Percentiles rank a stretch among this genome's conserved stretches.
phyloP scores from a whole-genome alignment of 1,140 invertebrate species.

The Marisa cornuarietis region DNA sequence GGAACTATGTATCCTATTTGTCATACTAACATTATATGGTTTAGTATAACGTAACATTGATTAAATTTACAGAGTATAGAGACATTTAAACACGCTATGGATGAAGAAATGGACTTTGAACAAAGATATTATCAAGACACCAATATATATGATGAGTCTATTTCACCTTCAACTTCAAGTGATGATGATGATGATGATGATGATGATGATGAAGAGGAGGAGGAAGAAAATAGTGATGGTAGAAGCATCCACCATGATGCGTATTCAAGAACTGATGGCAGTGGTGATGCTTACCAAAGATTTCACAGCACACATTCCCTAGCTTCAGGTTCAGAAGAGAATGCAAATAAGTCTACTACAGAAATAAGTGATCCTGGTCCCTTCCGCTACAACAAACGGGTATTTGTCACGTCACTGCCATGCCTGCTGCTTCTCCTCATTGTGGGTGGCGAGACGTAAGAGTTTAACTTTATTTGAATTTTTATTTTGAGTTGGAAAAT shows the following conservation, averaged over 20 bases:
- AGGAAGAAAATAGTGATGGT: not conserved
- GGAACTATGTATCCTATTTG: no score
- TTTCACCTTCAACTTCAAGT: no score
- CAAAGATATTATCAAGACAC: no score
- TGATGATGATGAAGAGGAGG: not conserved
- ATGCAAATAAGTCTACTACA: constrained; percentile 20
- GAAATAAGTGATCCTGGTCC: constrained; percentile 45
- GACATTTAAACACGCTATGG: no score
- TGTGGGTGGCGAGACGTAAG: constrained; percentile 53
- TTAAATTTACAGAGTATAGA: no score
- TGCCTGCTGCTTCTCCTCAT: constrained; percentile 44
- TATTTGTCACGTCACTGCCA: constrained; percentile 43
- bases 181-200: not conserved
- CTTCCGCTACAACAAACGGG: constrained; percentile 49
- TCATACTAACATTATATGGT: no score
- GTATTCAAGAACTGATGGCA: not conserved
- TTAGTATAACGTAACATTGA: no score
- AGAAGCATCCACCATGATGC: not conserved
- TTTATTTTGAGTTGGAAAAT: not conserved
- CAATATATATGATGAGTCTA: no score
- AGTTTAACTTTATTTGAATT: constrained; percentile 7
- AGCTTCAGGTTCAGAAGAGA: constrained; percentile 15
- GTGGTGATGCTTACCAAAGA: not conserved
- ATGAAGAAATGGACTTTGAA: no score
- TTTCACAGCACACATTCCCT: not conserved